These are phyloP conservation scores for Manis crassicaudata DNA, from an alignment of 2,797 vertebrate species.

Conservation along the genomic window DNA sequence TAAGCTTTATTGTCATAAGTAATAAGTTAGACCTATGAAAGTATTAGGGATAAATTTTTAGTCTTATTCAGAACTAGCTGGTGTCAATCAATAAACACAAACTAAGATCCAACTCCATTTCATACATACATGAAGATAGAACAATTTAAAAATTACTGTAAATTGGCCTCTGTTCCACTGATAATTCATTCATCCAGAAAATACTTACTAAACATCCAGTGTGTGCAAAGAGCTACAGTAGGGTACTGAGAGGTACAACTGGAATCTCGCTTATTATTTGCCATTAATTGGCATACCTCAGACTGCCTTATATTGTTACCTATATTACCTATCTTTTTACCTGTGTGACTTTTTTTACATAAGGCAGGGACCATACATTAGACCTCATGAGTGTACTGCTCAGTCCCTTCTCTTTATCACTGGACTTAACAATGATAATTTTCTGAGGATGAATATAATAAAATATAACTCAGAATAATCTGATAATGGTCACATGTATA, in stretches of 20 bases:
- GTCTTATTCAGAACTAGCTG: not conserved
- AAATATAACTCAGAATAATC: not conserved
- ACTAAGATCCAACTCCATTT: not conserved
- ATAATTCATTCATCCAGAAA: slow-evolving; percentile 6
- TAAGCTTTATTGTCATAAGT: not conserved
- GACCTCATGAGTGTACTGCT: not conserved
- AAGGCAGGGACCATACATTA: not conserved
- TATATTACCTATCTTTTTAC: not conserved
- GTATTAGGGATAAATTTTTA: slow-evolving; percentile 4
- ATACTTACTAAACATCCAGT: not conserved
- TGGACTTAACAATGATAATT: not conserved
- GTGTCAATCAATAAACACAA: not conserved
- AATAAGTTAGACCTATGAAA: not conserved
- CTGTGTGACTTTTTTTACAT: not conserved
- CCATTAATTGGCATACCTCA: not conserved
- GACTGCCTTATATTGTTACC: not conserved
- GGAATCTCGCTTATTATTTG: not conserved
- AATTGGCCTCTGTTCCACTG: not conserved
- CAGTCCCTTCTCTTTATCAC: not conserved
- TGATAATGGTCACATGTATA: not conserved
- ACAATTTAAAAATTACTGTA: not conserved
- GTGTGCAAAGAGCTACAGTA: not conserved
- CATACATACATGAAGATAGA: not conserved
- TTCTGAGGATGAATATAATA: not conserved
- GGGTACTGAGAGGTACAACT: not conserved